Conservation (phyloP, 2,888 invertebrate species). For the Nemotelus nigrinus region DNA sequence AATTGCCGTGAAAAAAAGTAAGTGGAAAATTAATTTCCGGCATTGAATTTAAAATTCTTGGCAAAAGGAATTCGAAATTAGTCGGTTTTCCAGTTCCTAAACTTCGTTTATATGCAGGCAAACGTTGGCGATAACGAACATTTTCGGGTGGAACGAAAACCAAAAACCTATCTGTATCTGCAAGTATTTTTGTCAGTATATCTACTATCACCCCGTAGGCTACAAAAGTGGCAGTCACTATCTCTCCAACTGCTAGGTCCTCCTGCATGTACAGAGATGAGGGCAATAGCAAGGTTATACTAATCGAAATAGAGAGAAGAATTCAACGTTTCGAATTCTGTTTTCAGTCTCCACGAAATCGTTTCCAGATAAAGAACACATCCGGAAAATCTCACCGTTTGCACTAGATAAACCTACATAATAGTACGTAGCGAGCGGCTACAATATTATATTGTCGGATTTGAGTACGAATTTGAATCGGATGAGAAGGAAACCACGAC, state of each 20-base stretch:
- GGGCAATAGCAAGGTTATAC: not conserved
- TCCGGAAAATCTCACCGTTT: not conserved
- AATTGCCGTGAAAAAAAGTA: slow-evolving; percentile 31
- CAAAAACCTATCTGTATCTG: not conserved
- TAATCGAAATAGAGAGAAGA: slow-evolving; percentile 2
- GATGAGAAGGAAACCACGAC: not conserved
- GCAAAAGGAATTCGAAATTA: slow-evolving; percentile 49
- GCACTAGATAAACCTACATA: no score
- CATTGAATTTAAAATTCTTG: slow-evolving; percentile 50
- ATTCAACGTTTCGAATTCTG: slow-evolving; percentile 23
- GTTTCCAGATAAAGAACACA: slow-evolving; percentile 6
- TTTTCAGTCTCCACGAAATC: not conserved
- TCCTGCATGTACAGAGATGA: slow-evolving; percentile 11
- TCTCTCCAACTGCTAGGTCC: not conserved
- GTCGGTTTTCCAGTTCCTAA: slow-evolving; percentile 42
- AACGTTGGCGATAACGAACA: not conserved
- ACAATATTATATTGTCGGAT: not conserved
- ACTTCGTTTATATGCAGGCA: slow-evolving; percentile 31
- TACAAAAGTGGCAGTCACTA: slow-evolving; percentile 5
- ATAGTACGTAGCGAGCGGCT: not conserved
- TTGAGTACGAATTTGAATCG: not conserved
- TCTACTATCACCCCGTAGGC: not conserved
- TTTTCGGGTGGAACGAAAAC: slow-evolving; percentile 12
- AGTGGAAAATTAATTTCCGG: slow-evolving; percentile 51
- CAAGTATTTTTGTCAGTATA: not conserved